Evolutionary conservation across 2,888 invertebrate species (phyloP), one percentile per base, ranked within the genome.

Genomic region (Melanchra persicariae): DNA sequence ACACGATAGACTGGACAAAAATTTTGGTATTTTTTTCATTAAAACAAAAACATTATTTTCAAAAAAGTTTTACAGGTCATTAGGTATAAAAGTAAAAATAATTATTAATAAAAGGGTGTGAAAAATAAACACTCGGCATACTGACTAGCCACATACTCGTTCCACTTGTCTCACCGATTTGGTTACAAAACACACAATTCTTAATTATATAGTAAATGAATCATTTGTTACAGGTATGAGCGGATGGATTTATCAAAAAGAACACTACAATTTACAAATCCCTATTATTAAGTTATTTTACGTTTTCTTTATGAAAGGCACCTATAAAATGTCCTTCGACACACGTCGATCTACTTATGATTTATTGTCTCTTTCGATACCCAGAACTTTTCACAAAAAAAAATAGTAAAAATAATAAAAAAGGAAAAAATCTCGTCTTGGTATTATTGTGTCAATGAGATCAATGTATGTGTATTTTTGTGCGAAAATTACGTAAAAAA

Each of bases 291-390:
- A 88, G 86, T 92, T 91, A 92, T 88, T 89, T 91, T 93, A 91
- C 54, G 88, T 89, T 91, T 86, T 87, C 87, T 91, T 93, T 91
- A 93, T 92, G 91, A 95, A 96, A 95, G 95, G 95, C 95, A 95
- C 95, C 95, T 95, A 95, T 94, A 93, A 92, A 94, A 93, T 91
- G 92, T 94, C 92, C 91, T 86, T 91, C 91, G 93, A 95, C 94
- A 63, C 84, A 82, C 70, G 92, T 93, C 93, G 91, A 91, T 87
- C 94, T 95, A 94, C 89, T 60, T 80, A 82, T 85, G 87, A 90
- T 87, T 89, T 88, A 88, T 91, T 92, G 89, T 90, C 90, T 87
- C 88, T 90, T 91, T 91, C 91, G 89, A 93, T 91, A 86, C 87
- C 87, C 79, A 88, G 85, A 87, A 81, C 69, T 77, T 76, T 76